Percentiles rank a stretch among this genome's conserved stretches.
These are phyloP conservation scores for Aspidapion aeneum DNA, from an alignment of 2,888 invertebrate species.

Conservation along the genomic window DNA sequence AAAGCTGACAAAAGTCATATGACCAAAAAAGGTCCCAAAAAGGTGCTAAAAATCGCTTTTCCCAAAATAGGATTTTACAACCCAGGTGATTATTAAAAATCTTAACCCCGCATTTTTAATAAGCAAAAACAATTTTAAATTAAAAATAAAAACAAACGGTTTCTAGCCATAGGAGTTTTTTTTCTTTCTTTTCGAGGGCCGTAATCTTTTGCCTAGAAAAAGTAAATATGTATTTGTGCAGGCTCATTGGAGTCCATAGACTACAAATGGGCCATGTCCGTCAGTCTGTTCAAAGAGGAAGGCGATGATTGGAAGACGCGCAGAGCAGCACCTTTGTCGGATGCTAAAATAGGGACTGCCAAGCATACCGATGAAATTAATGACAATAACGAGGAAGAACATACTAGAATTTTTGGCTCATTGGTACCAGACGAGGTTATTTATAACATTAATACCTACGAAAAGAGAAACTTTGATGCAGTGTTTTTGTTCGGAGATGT, in stretches of 20 bases:
- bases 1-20: too few relatives aligned
- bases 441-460: conserved; percentile 53
- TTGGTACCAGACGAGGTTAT: conserved; percentile 65
- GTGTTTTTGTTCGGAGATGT: conserved; percentile 62
- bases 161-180: too few relatives aligned
- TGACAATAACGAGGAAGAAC: conserved; percentile 23
- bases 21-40: too few relatives aligned
- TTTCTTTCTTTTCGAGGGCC: too few relatives aligned
- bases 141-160: too few relatives aligned
- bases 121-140: too few relatives aligned
- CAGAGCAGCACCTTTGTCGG: conserved; percentile 20
- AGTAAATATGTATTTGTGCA: too few relatives aligned
- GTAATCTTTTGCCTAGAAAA: too few relatives aligned
- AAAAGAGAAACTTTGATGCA: conserved; percentile 54
- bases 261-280: conserved; percentile 19
- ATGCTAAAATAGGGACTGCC: neutral
- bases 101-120: too few relatives aligned
- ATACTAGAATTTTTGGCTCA: conserved; percentile 56
- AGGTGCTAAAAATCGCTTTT: too few relatives aligned
- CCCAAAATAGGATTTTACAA: too few relatives aligned
- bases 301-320: conserved; percentile 26
- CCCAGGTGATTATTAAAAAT: too few relatives aligned
- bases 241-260: conserved; percentile 4
- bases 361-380: neutral
- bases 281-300: conserved; percentile 17